Conservation (phyloP, 1,140 invertebrate genomes). For the Bombus terrestris region DNA sequence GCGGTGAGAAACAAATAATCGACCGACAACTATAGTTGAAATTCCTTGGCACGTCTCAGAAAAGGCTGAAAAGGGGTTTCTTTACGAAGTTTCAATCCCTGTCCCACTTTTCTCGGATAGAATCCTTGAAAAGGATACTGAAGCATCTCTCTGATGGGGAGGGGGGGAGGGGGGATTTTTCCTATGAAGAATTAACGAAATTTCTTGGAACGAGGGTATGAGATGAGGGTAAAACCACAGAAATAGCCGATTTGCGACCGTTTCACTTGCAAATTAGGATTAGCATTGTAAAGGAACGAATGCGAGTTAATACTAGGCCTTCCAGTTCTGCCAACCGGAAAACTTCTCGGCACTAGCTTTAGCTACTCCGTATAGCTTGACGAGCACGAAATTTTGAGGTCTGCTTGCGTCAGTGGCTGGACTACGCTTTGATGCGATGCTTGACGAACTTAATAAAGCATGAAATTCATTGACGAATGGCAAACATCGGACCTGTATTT, state of each 20-base stretch:
- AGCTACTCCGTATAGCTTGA: neutral
- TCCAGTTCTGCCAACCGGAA: neutral
- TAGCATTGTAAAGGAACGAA: slow-evolving; percentile 56
- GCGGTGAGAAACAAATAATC: neutral
- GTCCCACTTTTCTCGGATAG: neutral
- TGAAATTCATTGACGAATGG: slow-evolving; percentile 17
- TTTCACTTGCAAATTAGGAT: slow-evolving; percentile 65
- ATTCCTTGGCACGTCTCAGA: too few relatives aligned
- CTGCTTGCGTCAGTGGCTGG: too few relatives aligned
- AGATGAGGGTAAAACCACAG: neutral
- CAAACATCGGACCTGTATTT: neutral
- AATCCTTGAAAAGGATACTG: neutral
- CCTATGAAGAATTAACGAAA: slow-evolving; percentile 32
- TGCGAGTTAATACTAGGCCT: neutral
- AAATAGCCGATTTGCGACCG: slow-evolving; percentile 1
- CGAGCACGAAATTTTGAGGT: neutral
- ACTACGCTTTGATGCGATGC: neutral
- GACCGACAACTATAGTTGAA: neutral
- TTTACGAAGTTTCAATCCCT: slow-evolving; percentile 9
- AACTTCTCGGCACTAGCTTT: neutral
- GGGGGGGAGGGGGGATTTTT: neutral
- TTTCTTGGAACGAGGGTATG: neutral
- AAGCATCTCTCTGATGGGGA: neutral
- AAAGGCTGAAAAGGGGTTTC: neutral
- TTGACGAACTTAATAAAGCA: slow-evolving; percentile 24